phyloP scores from a whole-genome alignment of 2,888 invertebrate genomes.

The Zootermopsis nevadensis region DNA sequence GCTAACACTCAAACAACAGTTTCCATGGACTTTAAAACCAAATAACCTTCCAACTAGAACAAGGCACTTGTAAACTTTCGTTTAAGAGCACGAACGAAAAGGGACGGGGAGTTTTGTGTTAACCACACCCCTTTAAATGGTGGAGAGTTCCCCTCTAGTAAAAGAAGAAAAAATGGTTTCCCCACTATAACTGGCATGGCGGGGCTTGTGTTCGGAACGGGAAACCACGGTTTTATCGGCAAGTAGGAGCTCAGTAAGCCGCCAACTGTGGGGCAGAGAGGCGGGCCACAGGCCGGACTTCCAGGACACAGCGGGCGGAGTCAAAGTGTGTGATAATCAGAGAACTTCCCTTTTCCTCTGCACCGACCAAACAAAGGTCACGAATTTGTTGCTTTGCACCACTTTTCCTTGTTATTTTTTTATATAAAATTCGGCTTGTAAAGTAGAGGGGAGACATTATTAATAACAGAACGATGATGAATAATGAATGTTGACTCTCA shows the following conservation, averaged over 20 bases:
- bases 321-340: background rate
- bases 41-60: slow-evolving; percentile 28
- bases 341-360: slow-evolving; percentile 25
- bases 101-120: slow-evolving; percentile 24
- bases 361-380: slow-evolving; percentile 31
- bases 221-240: slow-evolving; percentile 30
- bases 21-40: slow-evolving; percentile 30
- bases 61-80: slow-evolving; percentile 26
- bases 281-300: slow-evolving; percentile 19
- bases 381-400: background rate
- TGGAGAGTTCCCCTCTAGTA: slow-evolving; percentile 28
- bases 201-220: slow-evolving; percentile 3
- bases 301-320: slow-evolving; percentile 30
- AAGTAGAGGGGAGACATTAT: background rate
- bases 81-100: background rate
- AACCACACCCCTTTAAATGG: slow-evolving; percentile 43
- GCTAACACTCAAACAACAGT: slow-evolving; percentile 6
- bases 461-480: background rate
- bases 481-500: background rate
- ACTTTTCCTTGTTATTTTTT: background rate
- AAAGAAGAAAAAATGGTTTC: slow-evolving; percentile 20
- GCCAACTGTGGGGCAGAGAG: slow-evolving; percentile 28
- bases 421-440: background rate
- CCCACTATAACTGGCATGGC: slow-evolving; percentile 24
- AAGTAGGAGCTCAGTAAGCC: slow-evolving; percentile 15